phyloP scores from a whole-genome alignment of 2,797 vertebrate species.

The Petrocephalus sullivani region DNA sequence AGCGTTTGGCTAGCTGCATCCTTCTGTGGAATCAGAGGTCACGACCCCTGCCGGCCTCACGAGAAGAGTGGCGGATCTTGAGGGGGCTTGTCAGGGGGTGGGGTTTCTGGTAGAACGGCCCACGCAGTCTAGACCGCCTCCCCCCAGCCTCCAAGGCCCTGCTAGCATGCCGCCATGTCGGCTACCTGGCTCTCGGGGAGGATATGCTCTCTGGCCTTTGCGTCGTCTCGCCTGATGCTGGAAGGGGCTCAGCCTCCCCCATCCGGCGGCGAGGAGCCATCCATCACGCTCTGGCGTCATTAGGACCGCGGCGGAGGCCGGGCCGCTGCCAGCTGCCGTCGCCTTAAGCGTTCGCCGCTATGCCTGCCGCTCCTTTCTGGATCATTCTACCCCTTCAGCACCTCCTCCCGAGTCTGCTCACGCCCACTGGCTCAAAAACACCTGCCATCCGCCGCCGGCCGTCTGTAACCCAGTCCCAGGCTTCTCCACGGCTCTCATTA shows the following conservation, averaged over 20 bases:
- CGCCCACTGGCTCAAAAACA: neutral
- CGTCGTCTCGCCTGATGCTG: neutral
- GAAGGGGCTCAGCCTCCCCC: neutral
- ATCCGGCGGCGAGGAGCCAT: neutral
- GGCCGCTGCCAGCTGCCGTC: slow-evolving; percentile 1
- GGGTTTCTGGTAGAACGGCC: neutral
- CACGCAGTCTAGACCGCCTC: neutral
- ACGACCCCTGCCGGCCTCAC: neutral
- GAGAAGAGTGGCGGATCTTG: too few relatives aligned
- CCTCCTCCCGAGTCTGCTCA: neutral
- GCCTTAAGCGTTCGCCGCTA: neutral
- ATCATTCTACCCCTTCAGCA: neutral
- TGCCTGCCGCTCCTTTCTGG: neutral
- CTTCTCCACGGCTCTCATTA: neutral
- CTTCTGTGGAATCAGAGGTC: neutral
- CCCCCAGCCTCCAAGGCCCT: neutral
- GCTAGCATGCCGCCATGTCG: neutral
- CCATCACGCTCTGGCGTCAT: neutral
- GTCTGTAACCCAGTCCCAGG: neutral
- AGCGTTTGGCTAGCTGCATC: neutral
- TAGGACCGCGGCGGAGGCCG: neutral
- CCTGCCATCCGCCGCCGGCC: neutral
- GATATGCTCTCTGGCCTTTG: neutral
- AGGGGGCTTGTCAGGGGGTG: neutral
- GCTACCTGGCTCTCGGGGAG: neutral